Conservation (phyloP, 2,888 invertebrate genomes). For the Amphipyra berbera region DNA sequence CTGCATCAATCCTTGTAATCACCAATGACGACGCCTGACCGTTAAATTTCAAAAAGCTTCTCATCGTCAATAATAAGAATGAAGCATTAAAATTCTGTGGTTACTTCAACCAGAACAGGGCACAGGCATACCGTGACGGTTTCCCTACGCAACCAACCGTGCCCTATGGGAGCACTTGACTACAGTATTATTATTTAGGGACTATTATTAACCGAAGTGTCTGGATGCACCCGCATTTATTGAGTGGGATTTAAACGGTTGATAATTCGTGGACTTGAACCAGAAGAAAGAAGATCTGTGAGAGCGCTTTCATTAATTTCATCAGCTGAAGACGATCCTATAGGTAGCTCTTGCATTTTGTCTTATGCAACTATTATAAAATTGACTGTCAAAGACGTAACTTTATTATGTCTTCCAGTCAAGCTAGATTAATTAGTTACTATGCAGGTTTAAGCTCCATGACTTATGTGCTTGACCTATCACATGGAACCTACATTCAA, state of each 20-base stretch:
- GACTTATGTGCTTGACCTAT: too few relatives aligned
- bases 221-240: constrained; percentile 55
- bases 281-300: too few relatives aligned
- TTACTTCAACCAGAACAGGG: constrained; percentile 67
- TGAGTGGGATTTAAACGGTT: neutral
- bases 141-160: constrained; percentile 69
- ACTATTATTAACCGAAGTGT: constrained; percentile 40
- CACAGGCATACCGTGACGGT: constrained; percentile 72
- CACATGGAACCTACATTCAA: too few relatives aligned
- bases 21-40: constrained; percentile 32
- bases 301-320: too few relatives aligned
- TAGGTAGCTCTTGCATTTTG: too few relatives aligned
- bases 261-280: too few relatives aligned
- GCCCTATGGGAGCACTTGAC: constrained; percentile 68
- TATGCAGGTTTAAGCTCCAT: too few relatives aligned
- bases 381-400: too few relatives aligned
- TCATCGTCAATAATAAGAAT: constrained; percentile 65
- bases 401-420: too few relatives aligned
- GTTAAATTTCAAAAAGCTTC: constrained; percentile 61
- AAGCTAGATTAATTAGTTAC: too few relatives aligned
- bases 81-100: constrained; percentile 63
- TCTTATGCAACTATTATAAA: too few relatives aligned
- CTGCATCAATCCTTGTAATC: neutral
- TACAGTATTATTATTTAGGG: constrained; percentile 54
- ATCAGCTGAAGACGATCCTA: too few relatives aligned